Evolutionary conservation across 2,113 vertebrate genomes (phyloP), one percentile per base, ranked within the genome.

Genomic region (Entelurus aequoreus): DNA sequence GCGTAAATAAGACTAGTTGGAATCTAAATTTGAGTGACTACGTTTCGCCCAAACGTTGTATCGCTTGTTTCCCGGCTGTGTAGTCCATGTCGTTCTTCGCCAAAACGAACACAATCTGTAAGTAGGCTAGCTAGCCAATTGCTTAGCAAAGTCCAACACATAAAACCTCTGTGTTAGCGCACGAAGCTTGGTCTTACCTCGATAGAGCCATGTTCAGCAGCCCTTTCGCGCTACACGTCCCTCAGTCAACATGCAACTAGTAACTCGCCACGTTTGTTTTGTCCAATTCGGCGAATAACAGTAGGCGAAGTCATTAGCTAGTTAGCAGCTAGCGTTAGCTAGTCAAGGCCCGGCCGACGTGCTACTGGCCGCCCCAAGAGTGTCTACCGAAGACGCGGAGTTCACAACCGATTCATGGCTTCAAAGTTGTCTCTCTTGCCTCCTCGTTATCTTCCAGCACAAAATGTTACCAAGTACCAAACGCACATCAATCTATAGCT

Each of bases 131-230:
- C 63, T 51, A 62, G 63, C 69, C 51, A 48, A 62, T 21, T 44
- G 63, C 73, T 57, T 12, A 53, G 38, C 13, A 44, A 63, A 67
- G 6, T 50, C 60, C n/a, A 14, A 3, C 5, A 16, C 13, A 60
- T 8, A 55, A 9, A 47, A 37, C 48, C 40, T 57, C 2, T 3
- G 35, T 42, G 14, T 35, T 35, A n/a, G 8, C 3, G 1, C 3
- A 35, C 1, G 1, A 8, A 49, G 53, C 15, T 0, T 3, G 21
- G 1, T 62, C 84, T 84, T 71, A 91, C 90, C 90, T 89, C 28
- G 90, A 88, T 51, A 91, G 86, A 59, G 90, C 90, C 90, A 91
- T 91, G 57, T 11, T 71, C 56, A 35, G 8, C 37, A 63, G 10
- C 37, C 48, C 5, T 38, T 40, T 14, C 52, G 48, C 67, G 62